Conservation (phyloP, 2,113 vertebrate species). For the Eudyptes chrysolophus region DNA sequence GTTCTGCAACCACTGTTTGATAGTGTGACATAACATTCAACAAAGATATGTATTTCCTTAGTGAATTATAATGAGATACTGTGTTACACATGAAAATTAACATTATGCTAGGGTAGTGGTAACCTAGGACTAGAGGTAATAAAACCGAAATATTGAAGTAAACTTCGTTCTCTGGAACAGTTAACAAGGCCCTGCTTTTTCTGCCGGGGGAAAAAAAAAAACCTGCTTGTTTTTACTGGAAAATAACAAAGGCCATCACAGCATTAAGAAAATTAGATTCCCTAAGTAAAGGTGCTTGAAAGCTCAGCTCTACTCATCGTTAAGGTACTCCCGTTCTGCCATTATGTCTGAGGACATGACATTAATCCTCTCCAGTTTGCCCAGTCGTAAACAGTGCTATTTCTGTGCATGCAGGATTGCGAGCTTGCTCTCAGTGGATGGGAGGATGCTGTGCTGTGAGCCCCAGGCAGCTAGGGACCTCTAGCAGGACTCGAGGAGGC, state of each 20-base stretch:
- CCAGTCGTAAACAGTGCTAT: too few species aligned
- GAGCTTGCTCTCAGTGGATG: neutral
- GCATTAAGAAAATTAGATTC: neutral
- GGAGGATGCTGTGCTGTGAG: neutral
- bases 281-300: neutral
- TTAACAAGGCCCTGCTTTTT: neutral
- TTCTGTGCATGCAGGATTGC: too few species aligned
- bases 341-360: neutral
- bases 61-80: neutral
- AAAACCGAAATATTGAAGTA: neutral
- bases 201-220: fast-evolving
- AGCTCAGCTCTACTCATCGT: neutral
- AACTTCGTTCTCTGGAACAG: neutral
- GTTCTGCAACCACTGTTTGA: neutral
- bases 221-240: neutral
- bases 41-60: neutral
- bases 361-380: neutral
- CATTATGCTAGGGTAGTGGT: neutral
- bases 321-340: neutral
- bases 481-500: neutral
- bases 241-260: neutral
- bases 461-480: neutral
- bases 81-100: neutral
- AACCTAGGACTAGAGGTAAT: neutral
- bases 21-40: neutral